phyloP scores from a whole-genome alignment of 2,113 vertebrate species.

The Rattus rattus region DNA sequence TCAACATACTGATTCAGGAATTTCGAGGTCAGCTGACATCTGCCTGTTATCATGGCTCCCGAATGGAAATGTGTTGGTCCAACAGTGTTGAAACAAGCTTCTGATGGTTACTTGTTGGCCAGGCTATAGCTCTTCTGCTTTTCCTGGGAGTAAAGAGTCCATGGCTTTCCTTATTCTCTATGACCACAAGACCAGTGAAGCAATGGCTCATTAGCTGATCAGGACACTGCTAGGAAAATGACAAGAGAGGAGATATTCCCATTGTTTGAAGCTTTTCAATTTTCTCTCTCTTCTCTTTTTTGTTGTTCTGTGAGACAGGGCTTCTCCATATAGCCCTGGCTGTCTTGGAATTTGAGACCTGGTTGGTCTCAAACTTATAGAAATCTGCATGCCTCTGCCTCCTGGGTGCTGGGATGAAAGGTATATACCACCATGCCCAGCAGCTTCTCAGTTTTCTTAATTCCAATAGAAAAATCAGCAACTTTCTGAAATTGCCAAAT shows the following conservation, averaged over 20 bases:
- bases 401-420: background rate
- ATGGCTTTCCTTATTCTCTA: conserved; percentile 2
- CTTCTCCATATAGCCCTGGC: background rate
- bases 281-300: no score
- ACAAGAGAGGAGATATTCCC: background rate
- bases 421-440: background rate
- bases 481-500: background rate
- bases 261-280: background rate
- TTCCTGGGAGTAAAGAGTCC: background rate
- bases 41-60: background rate
- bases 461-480: background rate
- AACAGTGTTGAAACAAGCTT: conserved; percentile 4
- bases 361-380: background rate
- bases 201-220: background rate
- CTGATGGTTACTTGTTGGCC: background rate
- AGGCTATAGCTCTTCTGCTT: background rate
- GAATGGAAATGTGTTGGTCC: background rate
- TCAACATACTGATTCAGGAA: background rate
- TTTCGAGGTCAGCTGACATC: background rate
- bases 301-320: background rate
- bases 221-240: background rate
- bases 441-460: background rate
- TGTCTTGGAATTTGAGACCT: background rate
- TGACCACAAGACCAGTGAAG: background rate
- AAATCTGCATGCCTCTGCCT: background rate